Conservation (phyloP, 2,797 vertebrate species). For the Eutrigla gurnardus region DNA sequence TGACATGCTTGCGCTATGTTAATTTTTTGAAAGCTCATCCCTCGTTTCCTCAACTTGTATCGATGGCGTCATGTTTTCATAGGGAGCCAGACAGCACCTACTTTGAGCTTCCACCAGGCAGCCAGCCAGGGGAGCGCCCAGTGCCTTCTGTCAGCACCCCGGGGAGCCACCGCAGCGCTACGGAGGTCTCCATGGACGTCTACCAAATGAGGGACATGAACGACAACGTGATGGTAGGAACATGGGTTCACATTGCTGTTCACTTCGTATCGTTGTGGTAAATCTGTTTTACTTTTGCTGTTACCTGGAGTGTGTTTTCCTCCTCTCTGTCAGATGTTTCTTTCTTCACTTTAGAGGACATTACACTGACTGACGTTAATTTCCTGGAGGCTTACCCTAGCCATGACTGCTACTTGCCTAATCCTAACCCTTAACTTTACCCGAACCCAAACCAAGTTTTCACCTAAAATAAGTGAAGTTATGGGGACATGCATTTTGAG, state of each 20-base stretch:
- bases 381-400: too few species aligned
- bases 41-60: conserved; percentile 1
- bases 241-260: not conserved
- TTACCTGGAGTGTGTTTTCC: not conserved
- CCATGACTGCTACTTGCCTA: too few species aligned
- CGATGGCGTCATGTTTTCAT: conserved; percentile 31
- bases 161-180: conserved; percentile 69
- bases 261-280: not conserved
- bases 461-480: too few species aligned
- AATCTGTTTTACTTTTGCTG: not conserved
- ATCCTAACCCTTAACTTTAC: too few species aligned
- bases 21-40: not conserved
- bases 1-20: not conserved
- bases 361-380: too few species aligned
- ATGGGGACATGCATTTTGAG: too few species aligned
- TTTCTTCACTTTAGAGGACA: not conserved
- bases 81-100: conserved; percentile 99
- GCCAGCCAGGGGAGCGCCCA: conserved; percentile 73
- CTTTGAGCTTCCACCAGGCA: conserved; percentile 90
- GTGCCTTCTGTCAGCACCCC: conserved; percentile 77
- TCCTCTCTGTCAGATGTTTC: not conserved
- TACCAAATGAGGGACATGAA: conserved; percentile 94
- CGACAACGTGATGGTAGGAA: conserved; percentile 92
- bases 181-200: conserved; percentile 90
- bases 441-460: too few species aligned